Evolutionary conservation across 53 echinoderm and acorn worm genomes (phyloP), one percentile per base, ranked within the genome.

Genomic region (Luidia sarsii): DNA sequence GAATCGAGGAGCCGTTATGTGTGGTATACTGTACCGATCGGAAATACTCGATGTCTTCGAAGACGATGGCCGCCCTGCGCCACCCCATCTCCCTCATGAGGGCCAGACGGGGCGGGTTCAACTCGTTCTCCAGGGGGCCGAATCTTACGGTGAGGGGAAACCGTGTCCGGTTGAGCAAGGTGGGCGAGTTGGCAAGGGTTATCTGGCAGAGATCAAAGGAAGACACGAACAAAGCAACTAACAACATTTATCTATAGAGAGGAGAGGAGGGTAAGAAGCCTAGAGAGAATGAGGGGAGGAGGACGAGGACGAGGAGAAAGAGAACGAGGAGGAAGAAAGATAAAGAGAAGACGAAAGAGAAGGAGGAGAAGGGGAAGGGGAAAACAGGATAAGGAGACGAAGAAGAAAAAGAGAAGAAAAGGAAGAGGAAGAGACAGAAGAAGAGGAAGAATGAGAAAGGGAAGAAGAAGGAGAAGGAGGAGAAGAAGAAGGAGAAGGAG

Each of bases 31-130:
- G 33, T 43, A 91, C 91, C 79, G 82, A 62, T 28, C 87, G 68
- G 48, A 87, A 90, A 50, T 83, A 83, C 35, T 87, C 87, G 8
- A 62, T 79, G 39, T 91, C 87, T 55, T 91, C 79, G 45, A 87
- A 91, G 10, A 91, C 79, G 20, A 87, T 87, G 28, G 83, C 87
- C 0, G 79, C 83, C 38, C 70, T 48, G 0, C 11, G 70, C 91
- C 91, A 91, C 50, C 67, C 77, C 87, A 87, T 86, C 29, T 64
- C 7, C 23, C 27, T 77, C 64, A 91, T 43, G 25, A 91, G 72
- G 3, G 91, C 91, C 39, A 59, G 74, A 21, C 87, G 37, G 1
- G 83, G 79, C 27, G 64, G 91, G 50, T 82, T 83, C 2, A 83
- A 51, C 4, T 83, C 32, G n/a, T 87, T 87, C 32, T 91, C 87